Percentiles rank a stretch among this genome's conserved stretches.
Evolutionary conservation across 2,888 invertebrate species (phyloP).

Genomic region (Brachyopa scutellaris): DNA sequence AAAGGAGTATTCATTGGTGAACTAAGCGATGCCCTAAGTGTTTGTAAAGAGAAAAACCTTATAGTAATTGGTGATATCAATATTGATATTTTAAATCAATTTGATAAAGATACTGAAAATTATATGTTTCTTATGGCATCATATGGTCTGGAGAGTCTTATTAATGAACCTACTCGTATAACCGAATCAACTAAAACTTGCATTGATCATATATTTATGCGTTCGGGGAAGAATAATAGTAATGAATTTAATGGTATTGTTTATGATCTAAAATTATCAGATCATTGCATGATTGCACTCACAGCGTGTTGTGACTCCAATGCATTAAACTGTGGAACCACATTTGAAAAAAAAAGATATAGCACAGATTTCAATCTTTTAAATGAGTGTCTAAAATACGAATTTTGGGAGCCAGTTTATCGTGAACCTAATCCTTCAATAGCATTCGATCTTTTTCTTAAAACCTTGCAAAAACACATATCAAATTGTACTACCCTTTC

Average conservation of each 20-base stretch:
- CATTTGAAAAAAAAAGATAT: neutral
- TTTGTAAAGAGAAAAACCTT: neutral
- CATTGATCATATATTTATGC: conserved; percentile 9
- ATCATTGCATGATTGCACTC: conserved; percentile 21
- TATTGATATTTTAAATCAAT: neutral
- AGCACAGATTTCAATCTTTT: neutral
- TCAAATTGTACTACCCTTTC: neutral
- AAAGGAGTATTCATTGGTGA: neutral
- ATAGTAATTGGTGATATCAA: neutral
- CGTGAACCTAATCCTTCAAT: conserved; percentile 10
- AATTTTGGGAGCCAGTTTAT: conserved; percentile 21
- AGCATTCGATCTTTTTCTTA: conserved; percentile 7
- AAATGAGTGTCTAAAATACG: neutral
- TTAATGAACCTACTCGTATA: conserved; percentile 1
- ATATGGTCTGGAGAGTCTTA: conserved; percentile 5
- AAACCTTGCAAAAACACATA: conserved; percentile 6
- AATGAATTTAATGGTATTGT: conserved; percentile 5
- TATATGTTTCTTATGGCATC: conserved; percentile 10
- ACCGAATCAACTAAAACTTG: neutral
- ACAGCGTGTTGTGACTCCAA: neutral
- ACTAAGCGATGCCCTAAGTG: too few species aligned
- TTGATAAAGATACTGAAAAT: conserved; percentile 7
- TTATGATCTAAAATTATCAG: conserved; percentile 21
- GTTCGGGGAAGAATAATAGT: conserved; percentile 6
- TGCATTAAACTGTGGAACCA: neutral